phyloP scores from a whole-genome alignment of 2,797 vertebrate genomes.

The Parauchenoglanis punctatus region DNA sequence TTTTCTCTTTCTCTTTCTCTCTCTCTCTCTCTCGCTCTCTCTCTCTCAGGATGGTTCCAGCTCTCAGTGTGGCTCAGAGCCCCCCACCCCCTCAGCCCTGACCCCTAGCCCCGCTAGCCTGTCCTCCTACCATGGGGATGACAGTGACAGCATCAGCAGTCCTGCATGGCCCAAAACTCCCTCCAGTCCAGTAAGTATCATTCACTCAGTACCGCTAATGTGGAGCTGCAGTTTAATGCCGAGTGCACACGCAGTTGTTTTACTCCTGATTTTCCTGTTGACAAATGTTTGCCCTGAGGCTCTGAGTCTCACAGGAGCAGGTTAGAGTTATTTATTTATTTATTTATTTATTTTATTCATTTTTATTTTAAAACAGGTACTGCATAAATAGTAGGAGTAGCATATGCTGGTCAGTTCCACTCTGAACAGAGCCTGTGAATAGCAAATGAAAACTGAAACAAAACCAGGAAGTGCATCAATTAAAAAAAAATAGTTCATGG shows the following conservation, averaged over 20 bases:
- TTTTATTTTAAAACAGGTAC: not conserved
- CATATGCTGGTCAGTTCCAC: not conserved
- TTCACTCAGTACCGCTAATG: not conserved
- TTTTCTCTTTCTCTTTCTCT: slow-evolving; percentile 17
- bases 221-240: not conserved
- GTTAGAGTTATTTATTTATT: not conserved
- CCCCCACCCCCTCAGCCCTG: slow-evolving; percentile 88
- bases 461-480: not conserved
- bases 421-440: not conserved
- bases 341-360: not conserved
- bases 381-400: not conserved
- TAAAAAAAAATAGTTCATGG: not conserved
- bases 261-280: slow-evolving; percentile 20
- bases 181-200: slow-evolving; percentile 86
- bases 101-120: slow-evolving; percentile 93
- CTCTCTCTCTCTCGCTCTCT: slow-evolving; percentile 69
- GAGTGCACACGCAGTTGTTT: not conserved
- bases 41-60: slow-evolving; percentile 88
- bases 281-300: slow-evolving; percentile 28
- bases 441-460: not conserved
- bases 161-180: slow-evolving; percentile 92
- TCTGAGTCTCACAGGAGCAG: not conserved
- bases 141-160: slow-evolving; percentile 92
- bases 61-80: slow-evolving; percentile 90
- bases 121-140: slow-evolving; percentile 91